Evolutionary conservation across 1,140 invertebrate species (phyloP), one percentile per base, ranked within the genome.

Genomic region (Atta cephalotes): DNA sequence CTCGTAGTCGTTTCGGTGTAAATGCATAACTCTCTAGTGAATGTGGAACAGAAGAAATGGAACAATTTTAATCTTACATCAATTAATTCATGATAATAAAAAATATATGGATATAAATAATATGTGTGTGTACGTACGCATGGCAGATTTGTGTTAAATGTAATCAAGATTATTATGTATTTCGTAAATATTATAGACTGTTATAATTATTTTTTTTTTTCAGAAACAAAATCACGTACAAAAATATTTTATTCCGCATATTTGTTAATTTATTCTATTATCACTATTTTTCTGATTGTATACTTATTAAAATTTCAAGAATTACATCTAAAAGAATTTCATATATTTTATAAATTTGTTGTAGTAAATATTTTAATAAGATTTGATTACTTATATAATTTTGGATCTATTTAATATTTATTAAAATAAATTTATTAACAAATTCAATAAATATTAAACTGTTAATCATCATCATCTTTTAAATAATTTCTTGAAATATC

Each of bases 51-150:
- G 7, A 28, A 51, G n/a, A 70, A 39, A 81, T 39, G 16, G 49
- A 18, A n/a, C 18, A 39, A 7, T 25, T 58, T 71, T 65, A 51
- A 14, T 21, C 6, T 18, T 31, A 18, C 56, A 16, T 21, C 12
- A 16, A 62, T 21, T 56, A 74, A 84, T 74, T 63, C 28, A 39
- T 49, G 28, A 16, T 28, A 70, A 25, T 31, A 35, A 72, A 56
- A 2, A 3, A 14, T n/a, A 5, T 0, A 12, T 56, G n/a, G 5
- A 31, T 31, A 18, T 31, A 63, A 7, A 63, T 28, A 51, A 35
- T 6, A 35, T 35, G 9, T 45, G 3, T 35, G 2, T 16, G 6
- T 18, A 31, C 25, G 18, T 56, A 12, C n/a, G 18, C 25, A 56
- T 0, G 65, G 9, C 18, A 66, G 18, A 66, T 66, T n/a, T 0